Evolutionary conservation across 2,113 vertebrate genomes (phyloP).

Genomic region (Aplodontia rufa): DNA sequence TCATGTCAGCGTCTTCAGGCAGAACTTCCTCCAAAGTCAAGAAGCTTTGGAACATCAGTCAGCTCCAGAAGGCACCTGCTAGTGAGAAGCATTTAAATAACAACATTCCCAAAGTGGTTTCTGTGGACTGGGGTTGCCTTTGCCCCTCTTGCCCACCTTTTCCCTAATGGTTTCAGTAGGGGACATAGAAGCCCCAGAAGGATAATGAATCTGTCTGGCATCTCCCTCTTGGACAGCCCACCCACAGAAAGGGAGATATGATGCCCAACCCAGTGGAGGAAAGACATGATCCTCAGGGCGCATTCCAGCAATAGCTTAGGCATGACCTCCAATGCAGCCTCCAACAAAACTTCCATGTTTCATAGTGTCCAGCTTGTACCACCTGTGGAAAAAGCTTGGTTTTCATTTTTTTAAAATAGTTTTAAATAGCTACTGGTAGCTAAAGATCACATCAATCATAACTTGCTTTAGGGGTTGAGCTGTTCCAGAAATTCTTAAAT

Average conservation of each 20-base stretch:
- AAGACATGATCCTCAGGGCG: not conserved
- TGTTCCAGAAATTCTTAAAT: not conserved
- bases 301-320: too few species aligned
- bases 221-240: not conserved
- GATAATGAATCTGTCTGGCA: not conserved
- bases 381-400: slow-evolving; percentile 59
- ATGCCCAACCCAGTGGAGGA: not conserved
- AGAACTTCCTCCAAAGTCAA: slow-evolving; percentile 63
- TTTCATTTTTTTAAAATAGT: not conserved
- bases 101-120: not conserved
- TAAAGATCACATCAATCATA: not conserved
- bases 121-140: not conserved
- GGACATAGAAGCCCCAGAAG: not conserved
- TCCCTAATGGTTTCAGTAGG: not conserved
- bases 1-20: slow-evolving; percentile 70
- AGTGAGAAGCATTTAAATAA: slow-evolving; percentile 17
- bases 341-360: not conserved
- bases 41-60: slow-evolving; percentile 13
- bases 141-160: not conserved
- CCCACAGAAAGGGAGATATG: not conserved
- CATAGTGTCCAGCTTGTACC: not conserved
- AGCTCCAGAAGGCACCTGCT: slow-evolving; percentile 61
- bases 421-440: not conserved
- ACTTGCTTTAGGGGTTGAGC: not conserved
- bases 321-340: not conserved